Evolutionary conservation across 1,140 invertebrate genomes (phyloP), one percentile per base, ranked within the genome.

Genomic region (Vanessa atalanta): DNA sequence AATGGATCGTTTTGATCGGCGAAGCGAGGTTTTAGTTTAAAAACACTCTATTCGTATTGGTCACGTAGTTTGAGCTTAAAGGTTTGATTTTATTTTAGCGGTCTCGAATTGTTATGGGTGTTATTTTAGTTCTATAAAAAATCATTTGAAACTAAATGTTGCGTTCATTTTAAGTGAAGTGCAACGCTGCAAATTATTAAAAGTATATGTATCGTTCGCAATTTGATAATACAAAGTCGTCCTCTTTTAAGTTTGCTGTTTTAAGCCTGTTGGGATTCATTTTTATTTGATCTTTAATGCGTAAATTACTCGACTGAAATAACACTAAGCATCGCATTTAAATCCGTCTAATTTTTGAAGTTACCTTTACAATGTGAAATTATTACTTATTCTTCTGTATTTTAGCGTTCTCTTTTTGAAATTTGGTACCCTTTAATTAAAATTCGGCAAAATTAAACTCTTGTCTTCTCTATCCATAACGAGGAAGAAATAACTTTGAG

Each of bases 1-100:
- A 89, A 84, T 85, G 84, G 71, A 83, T 87, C 84, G 79, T 85
- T 91, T 88, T 88, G 89, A 88, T 88, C 84, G 83, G 20, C 82
- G 78, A 81, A 81, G 80, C 85, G 86, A 61, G 65, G 13, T 61
- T 76, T 50, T 37, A 13, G 75, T 68, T 69, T 63, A 43, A 69
- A 77, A 70, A 61, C 37, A 60, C 55, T 75, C 6, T 81, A 77
- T 79, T 75, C 67, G 64, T 78, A 75, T 75, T 76, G 78, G 78
- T 77, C 72, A 77, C 71, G 48, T 71, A 70, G 37, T 53, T 23
- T 20, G 53, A 57, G 53, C 8, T 57, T 20, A 11, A 23, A 57
- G 16, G 9, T 57, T 23, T 57, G 20, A 9, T n/a, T n/a, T 53
- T 16, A 53, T 53, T 53, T n/a, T 9, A 53, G n/a, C 50, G 50